phyloP scores from a whole-genome alignment of 2,113 vertebrate species.

The Dromaius novaehollandiae region DNA sequence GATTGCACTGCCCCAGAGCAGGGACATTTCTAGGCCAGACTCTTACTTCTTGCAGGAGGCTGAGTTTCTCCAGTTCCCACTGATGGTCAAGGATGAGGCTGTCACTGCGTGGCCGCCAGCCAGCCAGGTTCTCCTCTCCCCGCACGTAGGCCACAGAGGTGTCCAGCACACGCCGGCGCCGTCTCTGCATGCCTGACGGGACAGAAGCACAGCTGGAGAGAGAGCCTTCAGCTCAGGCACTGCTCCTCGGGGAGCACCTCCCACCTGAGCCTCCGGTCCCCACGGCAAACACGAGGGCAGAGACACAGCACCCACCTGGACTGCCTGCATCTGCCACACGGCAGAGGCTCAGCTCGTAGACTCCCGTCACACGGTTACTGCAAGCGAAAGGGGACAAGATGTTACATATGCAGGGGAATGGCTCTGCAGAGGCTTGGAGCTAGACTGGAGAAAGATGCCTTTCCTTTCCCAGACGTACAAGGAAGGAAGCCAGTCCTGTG shows the following conservation, averaged over 20 bases:
- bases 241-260: too few species aligned
- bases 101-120: conserved; percentile 96
- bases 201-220: neutral
- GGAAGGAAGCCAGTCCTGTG: neutral
- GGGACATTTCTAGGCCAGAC: neutral
- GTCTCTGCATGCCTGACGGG: conserved; percentile 90
- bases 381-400: neutral
- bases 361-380: conserved; percentile 94
- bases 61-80: conserved; percentile 98
- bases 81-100: conserved; percentile 98
- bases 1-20: fast-evolving
- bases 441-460: neutral
- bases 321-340: conserved; percentile 90
- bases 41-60: conserved; percentile 92
- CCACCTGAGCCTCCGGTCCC: neutral
- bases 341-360: conserved; percentile 95
- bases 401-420: neutral
- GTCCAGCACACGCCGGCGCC: conserved; percentile 92
- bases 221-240: neutral
- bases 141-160: conserved; percentile 94
- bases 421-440: too few species aligned
- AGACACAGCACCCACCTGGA: conserved; percentile 81
- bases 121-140: conserved; percentile 96
- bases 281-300: fast-evolving
- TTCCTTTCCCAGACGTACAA: neutral